Conservation (phyloP, 2,797 vertebrate species). For the Mico argentatus region DNA sequence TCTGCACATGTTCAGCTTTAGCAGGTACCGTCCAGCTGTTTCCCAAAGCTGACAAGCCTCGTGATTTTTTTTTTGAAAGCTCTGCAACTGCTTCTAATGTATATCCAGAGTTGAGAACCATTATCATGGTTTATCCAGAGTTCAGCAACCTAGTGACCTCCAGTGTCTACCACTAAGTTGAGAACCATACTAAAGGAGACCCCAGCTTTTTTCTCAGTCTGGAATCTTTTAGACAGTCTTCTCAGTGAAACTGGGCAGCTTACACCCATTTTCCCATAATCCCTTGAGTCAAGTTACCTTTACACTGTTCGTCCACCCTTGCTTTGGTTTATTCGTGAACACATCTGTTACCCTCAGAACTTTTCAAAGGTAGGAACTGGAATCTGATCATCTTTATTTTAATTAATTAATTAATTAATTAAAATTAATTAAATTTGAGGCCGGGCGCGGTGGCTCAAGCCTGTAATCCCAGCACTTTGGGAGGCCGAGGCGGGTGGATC, state of each 20-base stretch:
- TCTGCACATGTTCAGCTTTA: not conserved
- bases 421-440: no score
- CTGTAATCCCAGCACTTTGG: no score
- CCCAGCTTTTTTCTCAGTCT: not conserved
- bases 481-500: no score
- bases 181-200: not conserved
- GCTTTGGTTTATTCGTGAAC: not conserved
- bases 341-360: not conserved
- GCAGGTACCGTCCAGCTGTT: not conserved
- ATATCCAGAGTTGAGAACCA: not conserved
- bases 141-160: not conserved
- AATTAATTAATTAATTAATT: not conserved
- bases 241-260: not conserved
- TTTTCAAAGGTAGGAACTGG: slow-evolving; percentile 19
- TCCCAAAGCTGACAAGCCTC: not conserved
- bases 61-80: slow-evolving; percentile 5
- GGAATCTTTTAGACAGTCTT: not conserved
- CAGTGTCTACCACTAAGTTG: not conserved
- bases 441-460: no score
- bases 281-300: not conserved
- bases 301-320: not conserved
- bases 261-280: not conserved
- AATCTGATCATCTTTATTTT: not conserved
- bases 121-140: not conserved
- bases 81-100: not conserved